These are phyloP conservation scores for Caenorhabditis inopinata DNA, from an alignment of 1,140 invertebrate species.

Conservation along the genomic window DNA sequence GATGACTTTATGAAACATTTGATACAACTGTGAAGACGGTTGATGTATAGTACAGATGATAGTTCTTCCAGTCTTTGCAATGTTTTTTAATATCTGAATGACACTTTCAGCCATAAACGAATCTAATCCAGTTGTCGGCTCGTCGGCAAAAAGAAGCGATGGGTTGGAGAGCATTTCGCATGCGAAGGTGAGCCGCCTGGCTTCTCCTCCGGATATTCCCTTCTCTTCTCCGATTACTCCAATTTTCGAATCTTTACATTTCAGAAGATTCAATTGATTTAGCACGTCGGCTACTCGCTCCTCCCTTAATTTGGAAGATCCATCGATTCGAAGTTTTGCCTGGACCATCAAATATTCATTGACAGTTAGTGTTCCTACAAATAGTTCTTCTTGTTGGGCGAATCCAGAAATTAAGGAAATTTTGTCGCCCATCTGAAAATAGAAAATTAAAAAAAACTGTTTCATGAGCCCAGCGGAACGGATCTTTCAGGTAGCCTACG, in stretches of 20 bases:
- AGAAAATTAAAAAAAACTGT: background rate
- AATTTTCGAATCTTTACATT: conserved; percentile 62
- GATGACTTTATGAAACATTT: conserved; percentile 73
- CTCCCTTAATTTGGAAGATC: background rate
- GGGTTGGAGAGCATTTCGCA: conserved; percentile 75
- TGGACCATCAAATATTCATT: conserved; percentile 71
- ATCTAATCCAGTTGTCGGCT: conserved; percentile 80
- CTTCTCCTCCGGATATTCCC: conserved; percentile 68
- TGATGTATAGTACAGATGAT: conserved; percentile 84
- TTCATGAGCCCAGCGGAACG: background rate
- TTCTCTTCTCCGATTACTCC: conserved; percentile 56
- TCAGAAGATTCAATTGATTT: conserved; percentile 61
- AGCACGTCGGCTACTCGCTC: conserved; percentile 51
- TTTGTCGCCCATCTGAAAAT: conserved; percentile 42
- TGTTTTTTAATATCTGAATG: conserved; percentile 72
- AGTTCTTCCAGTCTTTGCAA: conserved; percentile 75
- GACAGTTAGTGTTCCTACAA: conserved; percentile 70
- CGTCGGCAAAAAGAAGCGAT: conserved; percentile 78
- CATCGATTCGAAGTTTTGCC: conserved; percentile 53
- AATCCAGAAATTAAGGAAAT: conserved; percentile 70
- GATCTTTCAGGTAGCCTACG: too few relatives aligned
- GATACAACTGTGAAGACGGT: conserved; percentile 80
- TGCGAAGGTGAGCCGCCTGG: conserved; percentile 69
- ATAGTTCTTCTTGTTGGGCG: conserved; percentile 72
- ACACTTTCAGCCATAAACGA: conserved; percentile 77